Evolutionary conservation across 2,888 invertebrate genomes (phyloP), one percentile per base, ranked within the genome.

Genomic region (Drosophila macrospina): DNA sequence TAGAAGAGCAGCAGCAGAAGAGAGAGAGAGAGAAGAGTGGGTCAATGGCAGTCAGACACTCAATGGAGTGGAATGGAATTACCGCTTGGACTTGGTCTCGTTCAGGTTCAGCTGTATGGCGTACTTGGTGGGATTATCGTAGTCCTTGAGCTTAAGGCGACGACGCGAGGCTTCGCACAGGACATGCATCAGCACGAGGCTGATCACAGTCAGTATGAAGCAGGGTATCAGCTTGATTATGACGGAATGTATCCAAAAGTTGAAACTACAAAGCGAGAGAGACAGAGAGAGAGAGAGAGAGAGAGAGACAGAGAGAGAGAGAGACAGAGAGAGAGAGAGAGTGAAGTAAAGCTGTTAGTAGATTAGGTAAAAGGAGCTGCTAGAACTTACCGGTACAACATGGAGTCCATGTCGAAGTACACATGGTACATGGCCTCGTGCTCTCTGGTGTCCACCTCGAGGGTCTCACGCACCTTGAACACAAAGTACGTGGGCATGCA

Each of bases 401-500:
- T 74, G 4, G 92, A 91, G 47, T 91, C 81, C 67, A 90, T 90
- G 36, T 91, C 86, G 20, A 91, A 91, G 52, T 90, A 89, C 16
- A 91, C 91, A 69, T 91, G 90, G 52, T 91, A 91, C 73, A 91
- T 80, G 47, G 82, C 65, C 56, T 74, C 85, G 11, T 81, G 86
- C 55, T 81, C 87, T 13, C 54, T 60, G 57, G 85, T 89, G 54
- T 88, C 89, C 36, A 86, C 75, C 86, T 93, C 64, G 61, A 81
- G 75, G 1, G 85, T 91, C 86, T 89, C 81, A 0, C 88, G 89
- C 55, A 95, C 94, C 71, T 94, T 93, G 86, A 96, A 95, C 16
- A 94, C 95, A 91, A 97, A 93, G 90, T 95, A 97, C 51, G 96
- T 96, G 0, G 98, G 98, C 60, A 96, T 94, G 91, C 97, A 98